Conservation (phyloP, 2,113 vertebrate genomes). For the Genyomyrus donnyi region DNA sequence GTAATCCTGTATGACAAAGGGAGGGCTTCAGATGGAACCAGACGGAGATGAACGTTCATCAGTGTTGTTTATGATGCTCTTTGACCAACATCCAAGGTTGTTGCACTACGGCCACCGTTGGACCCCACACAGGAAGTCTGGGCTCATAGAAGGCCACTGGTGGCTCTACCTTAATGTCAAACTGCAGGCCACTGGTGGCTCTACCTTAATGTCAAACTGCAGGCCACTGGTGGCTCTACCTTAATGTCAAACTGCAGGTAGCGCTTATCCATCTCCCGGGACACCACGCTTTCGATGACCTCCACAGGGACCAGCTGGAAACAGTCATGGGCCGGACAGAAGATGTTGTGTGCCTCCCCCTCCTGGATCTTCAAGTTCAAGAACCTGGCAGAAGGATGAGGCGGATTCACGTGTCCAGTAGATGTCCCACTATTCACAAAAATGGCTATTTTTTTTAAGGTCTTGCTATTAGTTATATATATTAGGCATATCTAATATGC, state of each 20-base stretch:
- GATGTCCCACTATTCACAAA: not conserved
- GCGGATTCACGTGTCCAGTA: not conserved
- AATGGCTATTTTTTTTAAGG: not conserved
- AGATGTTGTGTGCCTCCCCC: conserved; percentile 97
- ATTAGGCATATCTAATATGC: not conserved
- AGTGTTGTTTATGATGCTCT: not conserved
- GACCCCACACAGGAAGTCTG: not conserved
- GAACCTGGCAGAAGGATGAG: conserved; percentile 65
- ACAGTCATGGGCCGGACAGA: conserved; percentile 94
- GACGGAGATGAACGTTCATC: not conserved
- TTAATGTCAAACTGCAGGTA: conserved; percentile 99
- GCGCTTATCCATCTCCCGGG: conserved; percentile 95
- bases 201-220: conserved; percentile 36
- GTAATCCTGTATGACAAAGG: not conserved
- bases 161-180: conserved; percentile 35
- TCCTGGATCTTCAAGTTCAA: conserved; percentile 98
- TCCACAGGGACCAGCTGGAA: conserved; percentile 97
- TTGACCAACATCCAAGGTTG: not conserved
- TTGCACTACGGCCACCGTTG: not conserved
- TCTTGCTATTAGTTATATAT: not conserved
- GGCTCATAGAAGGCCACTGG: no score
- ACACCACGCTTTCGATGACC: conserved; percentile 96
- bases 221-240: conserved; percentile 51
- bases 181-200: no score
- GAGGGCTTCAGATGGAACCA: not conserved